Percentiles rank a stretch among this genome's conserved stretches.
Conservation (phyloP, 2,888 invertebrate species). For the Willowsia nigromaculata region DNA sequence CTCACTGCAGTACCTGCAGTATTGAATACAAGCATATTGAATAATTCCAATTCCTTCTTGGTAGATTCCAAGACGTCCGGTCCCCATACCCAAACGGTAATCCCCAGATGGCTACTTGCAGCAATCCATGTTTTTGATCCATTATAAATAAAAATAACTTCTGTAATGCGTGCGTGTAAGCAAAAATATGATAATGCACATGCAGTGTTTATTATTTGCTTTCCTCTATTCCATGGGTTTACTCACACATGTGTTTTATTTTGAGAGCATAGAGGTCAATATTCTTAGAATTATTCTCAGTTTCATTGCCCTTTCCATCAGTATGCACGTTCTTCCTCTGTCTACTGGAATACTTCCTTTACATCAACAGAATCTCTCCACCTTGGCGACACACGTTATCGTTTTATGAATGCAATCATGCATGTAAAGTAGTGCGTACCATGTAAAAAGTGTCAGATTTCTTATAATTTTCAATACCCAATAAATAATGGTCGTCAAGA, state of each 20-base stretch:
- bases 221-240: not conserved
- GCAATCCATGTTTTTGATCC: not conserved
- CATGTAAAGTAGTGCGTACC: not conserved
- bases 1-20: no score
- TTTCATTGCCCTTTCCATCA: slow-evolving; percentile 39
- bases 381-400: not conserved
- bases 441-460: not conserved
- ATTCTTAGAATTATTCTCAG: slow-evolving; percentile 47
- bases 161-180: not conserved
- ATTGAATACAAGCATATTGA: no score
- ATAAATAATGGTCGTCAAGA: not conserved
- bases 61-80: no score
- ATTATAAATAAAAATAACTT: not conserved
- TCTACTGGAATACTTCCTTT: not conserved
- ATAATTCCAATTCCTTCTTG: no score
- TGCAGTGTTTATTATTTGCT: not conserved
- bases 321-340: not conserved
- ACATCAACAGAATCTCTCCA: not conserved
- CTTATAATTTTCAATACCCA: not conserved
- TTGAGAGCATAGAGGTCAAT: slow-evolving; percentile 54
- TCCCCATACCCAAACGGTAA: not conserved
- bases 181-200: not conserved
- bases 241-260: slow-evolving; percentile 6
- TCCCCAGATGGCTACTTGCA: not conserved
- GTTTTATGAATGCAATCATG: not conserved